Base-by-base conservation (phyloP, 1,140 invertebrate species). In the Telenomus remus region DNA sequence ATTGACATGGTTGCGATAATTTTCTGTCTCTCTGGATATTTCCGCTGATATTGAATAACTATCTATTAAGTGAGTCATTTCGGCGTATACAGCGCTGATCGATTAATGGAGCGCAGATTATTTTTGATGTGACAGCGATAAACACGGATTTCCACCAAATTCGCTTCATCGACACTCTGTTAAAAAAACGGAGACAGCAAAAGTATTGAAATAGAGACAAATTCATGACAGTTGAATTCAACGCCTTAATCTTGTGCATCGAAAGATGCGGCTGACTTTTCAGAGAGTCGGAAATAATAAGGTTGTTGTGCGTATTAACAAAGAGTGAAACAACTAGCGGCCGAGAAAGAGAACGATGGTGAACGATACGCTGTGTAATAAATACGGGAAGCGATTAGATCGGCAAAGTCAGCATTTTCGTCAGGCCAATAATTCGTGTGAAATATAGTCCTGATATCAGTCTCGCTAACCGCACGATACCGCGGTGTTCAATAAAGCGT, bases 361-460 rank as follows among this genome's bases (percentile, higher is more conserved):
- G 63, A 79, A 71, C 78, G 70, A 76, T 72, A 75, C 64, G 55
- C 44, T 14, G 42, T 54, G 78, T 61, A 79, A 81, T 81, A 81
- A 81, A 81, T 81, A 81, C 79, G 64, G 71, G 75, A 75, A 81
- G 74, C 69, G 78, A 81, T 81, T 80, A 80, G 71, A 81, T 81
- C 80, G 68, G 71, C 55, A 74, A 66, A 79, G 78, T 80, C 80
- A 80, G 76, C 80, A 65, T 80, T 80, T 81, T 80, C 75, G 69
- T 75, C 69, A 66, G 19, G 55, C 76, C 79, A 80, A 81, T 81
- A 81, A 81, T 80, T 81, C 66, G 66, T 61, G 51, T 81, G 76
- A 80, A 79, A 79, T 79, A 80, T 81, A 78, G 71, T 69, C 68
- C 51, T 57, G 71, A 75, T 75, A 79, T 77, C 64, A 55, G 72